These are phyloP conservation scores for Pterocles gutturalis DNA, from an alignment of 2,113 vertebrate genomes.

Conservation along the genomic window DNA sequence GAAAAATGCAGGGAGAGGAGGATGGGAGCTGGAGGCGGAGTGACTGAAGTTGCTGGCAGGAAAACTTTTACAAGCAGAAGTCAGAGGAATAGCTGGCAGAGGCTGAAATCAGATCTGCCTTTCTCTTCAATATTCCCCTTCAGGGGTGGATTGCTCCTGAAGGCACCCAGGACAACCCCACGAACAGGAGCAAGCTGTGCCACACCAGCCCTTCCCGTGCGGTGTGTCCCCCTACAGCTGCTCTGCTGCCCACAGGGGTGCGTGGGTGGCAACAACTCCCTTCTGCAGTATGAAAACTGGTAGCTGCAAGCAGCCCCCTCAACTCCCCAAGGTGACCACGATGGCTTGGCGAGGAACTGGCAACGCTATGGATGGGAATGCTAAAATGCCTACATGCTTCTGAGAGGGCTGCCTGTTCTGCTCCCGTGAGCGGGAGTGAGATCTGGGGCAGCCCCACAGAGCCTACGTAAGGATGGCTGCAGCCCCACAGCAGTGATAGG, in stretches of 20 bases:
- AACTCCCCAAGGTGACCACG: background rate
- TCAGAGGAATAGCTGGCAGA: background rate
- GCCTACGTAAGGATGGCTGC: background rate
- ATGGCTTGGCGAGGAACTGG: background rate
- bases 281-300: background rate
- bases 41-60: background rate
- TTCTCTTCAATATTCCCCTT: background rate
- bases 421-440: background rate
- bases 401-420: background rate
- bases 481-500: background rate
- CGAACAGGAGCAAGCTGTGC: background rate
- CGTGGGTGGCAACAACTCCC: accelerated
- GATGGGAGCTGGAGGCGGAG: background rate
- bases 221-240: background rate
- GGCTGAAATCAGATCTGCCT: background rate
- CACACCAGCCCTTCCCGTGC: accelerated
- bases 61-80: background rate
- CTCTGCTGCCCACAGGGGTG: background rate
- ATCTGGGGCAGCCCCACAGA: background rate
- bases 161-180: background rate
- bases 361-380: accelerated
- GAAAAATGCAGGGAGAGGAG: background rate
- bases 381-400: background rate
- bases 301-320: background rate
- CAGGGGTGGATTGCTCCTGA: background rate